Evolutionary conservation across 1,140 invertebrate genomes (phyloP).

Genomic region (Hestina assimilis): DNA sequence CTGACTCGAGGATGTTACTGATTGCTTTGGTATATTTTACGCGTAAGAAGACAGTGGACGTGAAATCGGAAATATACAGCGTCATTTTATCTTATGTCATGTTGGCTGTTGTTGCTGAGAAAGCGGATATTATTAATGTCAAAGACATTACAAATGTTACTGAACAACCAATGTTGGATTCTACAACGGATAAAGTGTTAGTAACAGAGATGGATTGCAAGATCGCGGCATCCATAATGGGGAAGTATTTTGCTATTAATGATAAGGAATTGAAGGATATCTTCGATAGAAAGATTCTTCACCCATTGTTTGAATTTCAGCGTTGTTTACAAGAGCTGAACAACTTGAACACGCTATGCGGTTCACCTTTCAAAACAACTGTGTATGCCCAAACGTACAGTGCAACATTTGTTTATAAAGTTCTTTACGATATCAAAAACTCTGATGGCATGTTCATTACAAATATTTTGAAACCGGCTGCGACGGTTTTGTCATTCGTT

Average conservation of each 20-base stretch:
- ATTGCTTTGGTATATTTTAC: conserved; percentile 38
- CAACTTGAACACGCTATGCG: conserved; percentile 43
- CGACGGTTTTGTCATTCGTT: neutral
- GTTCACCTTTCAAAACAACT: conserved; percentile 27
- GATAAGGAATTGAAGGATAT: conserved; percentile 14
- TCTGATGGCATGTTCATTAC: neutral
- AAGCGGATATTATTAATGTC: neutral
- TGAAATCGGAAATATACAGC: conserved; percentile 17
- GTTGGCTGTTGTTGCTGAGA: conserved; percentile 22
- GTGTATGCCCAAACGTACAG: conserved; percentile 35
- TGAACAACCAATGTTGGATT: conserved; percentile 5
- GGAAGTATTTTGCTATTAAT: conserved; percentile 20
- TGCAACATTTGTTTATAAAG: conserved; percentile 37
- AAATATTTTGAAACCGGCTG: conserved; percentile 14
- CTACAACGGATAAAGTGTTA: conserved; percentile 6
- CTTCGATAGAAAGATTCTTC: conserved; percentile 20
- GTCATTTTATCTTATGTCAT: conserved; percentile 36
- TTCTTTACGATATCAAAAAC: conserved; percentile 15
- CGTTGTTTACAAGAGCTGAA: conserved; percentile 39
- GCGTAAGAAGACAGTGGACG: conserved; percentile 18
- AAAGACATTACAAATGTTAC: neutral
- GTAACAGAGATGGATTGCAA: conserved; percentile 20
- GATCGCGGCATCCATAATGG: conserved; percentile 14
- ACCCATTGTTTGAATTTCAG: conserved; percentile 36
- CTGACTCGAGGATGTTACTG: conserved; percentile 31